Evolutionary conservation across 2,113 vertebrate species (phyloP).

Genomic region (zebrafish (Danio rerio)): DNA sequence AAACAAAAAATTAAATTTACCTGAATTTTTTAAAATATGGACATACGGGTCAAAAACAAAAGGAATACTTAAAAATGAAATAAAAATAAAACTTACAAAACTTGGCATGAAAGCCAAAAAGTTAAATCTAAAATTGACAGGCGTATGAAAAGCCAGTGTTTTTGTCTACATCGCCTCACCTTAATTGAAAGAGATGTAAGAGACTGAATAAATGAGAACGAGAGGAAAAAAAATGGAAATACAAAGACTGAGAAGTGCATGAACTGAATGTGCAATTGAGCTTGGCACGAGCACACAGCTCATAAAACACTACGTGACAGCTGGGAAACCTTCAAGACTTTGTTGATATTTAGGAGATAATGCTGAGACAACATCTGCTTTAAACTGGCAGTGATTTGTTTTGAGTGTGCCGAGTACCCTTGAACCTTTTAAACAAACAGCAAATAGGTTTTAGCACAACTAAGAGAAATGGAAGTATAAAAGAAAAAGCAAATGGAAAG

Average conservation of each 20-base stretch:
- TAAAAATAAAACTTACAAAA: too few relatives aligned
- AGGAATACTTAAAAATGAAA: too few relatives aligned
- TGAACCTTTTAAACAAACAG: not conserved
- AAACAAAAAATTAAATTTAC: too few relatives aligned
- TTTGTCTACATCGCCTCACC: too few relatives aligned
- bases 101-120: too few relatives aligned
- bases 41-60: too few relatives aligned
- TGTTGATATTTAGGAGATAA: not conserved
- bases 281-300: not conserved
- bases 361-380: not conserved
- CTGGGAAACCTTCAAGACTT: conserved; percentile 14
- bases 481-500: not conserved
- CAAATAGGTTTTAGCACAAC: not conserved
- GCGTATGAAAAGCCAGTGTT: too few relatives aligned
- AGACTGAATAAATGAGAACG: not conserved
- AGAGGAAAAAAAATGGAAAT: not conserved
- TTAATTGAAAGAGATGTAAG: conserved; percentile 2
- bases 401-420: not conserved
- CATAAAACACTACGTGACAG: not conserved
- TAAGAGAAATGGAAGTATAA: not conserved
- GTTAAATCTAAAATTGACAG: too few relatives aligned
- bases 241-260: not conserved
- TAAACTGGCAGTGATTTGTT: conserved; percentile 25
- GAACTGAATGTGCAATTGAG: not conserved
- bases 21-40: too few relatives aligned